A percentile compares a stretch with the other conserved stretches of the same genome.
Conservation (phyloP, 2,797 vertebrate species). For the Avahi laniger region DNA sequence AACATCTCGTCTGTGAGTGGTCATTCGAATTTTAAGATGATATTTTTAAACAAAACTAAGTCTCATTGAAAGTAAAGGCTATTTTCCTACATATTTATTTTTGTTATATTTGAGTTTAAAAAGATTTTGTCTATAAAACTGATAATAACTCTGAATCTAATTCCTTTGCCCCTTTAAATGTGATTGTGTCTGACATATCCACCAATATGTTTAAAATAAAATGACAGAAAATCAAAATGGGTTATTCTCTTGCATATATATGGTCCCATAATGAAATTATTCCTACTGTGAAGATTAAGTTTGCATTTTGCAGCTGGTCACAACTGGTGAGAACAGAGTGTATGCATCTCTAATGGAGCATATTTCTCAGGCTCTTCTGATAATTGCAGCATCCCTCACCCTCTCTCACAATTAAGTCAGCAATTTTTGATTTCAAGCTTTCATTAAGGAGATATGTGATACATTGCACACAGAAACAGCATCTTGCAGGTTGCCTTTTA, state of each 20-base stretch:
- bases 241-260: background rate
- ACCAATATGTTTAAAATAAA: constrained; percentile 8
- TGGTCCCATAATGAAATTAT: background rate
- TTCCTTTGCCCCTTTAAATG: constrained; percentile 43
- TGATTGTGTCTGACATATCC: background rate
- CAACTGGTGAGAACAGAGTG: background rate
- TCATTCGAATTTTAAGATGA: background rate
- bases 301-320: constrained; percentile 13
- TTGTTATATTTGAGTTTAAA: background rate
- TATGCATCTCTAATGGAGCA: constrained; percentile 17
- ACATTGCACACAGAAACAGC: background rate
- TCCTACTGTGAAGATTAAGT: background rate
- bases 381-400: background rate
- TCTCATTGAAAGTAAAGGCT: background rate
- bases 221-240: constrained; percentile 2
- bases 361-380: background rate
- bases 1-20: background rate
- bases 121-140: background rate
- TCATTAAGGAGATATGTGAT: background rate
- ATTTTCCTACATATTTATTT: background rate
- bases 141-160: constrained; percentile 10
- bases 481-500: background rate
- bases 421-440: constrained; percentile 47
- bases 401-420: background rate
- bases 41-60: background rate